phyloP scores from a whole-genome alignment of 2,797 vertebrate genomes.

The Alosa sapidissima region DNA sequence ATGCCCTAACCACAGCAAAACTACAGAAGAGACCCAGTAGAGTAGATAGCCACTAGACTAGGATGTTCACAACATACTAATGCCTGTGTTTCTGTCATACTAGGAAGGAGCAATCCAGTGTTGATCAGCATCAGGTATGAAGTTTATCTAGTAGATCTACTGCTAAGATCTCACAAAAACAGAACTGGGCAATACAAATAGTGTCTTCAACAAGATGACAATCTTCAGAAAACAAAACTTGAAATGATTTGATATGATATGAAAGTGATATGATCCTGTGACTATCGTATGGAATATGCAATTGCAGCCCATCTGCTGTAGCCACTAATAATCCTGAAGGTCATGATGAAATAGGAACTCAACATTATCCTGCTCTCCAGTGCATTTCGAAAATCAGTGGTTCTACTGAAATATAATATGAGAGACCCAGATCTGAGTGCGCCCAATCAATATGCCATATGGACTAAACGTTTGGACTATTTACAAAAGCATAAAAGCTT shows the following conservation, averaged over 20 bases:
- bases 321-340: background rate
- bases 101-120: background rate
- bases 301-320: background rate
- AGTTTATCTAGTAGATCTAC: no score
- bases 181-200: no score
- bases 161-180: no score
- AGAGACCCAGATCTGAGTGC: background rate
- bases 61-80: background rate
- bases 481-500: background rate
- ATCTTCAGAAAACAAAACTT: no score
- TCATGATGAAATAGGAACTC: background rate
- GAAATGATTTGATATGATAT: no score
- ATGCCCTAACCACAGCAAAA: background rate
- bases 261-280: background rate
- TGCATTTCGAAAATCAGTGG: background rate
- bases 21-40: background rate
- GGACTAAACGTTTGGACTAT: slow-evolving; percentile 7
- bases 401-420: slow-evolving; percentile 13
- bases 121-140: background rate
- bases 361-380: background rate
- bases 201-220: no score
- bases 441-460: slow-evolving; percentile 3
- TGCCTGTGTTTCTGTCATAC: no score
- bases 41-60: background rate
- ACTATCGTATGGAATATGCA: background rate